Base-by-base conservation (phyloP, 2,113 vertebrate genomes). In the Geococcyx californianus region DNA sequence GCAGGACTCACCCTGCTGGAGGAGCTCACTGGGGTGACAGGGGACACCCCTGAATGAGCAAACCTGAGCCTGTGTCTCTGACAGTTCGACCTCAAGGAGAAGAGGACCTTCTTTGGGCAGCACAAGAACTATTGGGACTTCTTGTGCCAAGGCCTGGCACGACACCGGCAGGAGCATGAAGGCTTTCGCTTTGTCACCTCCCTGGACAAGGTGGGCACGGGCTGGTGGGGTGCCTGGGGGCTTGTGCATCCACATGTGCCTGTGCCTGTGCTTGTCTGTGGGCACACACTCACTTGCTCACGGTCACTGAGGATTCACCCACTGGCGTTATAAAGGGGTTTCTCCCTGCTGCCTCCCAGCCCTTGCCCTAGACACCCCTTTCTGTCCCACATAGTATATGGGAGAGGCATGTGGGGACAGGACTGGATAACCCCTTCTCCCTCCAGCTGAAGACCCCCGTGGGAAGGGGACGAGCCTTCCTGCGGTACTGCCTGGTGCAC, bases 61-160 rank as follows among this genome's bases (percentile, higher is more conserved):
- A 84, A 6, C 45, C 18, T 49, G 34, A 79, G n/a, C 34, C 47
- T 44, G 0, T 89, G 36, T 89, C 28, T 89, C 45, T 81, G 69
- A 36, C 93, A 98, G 98, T 98, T 98, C 15, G 98, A 98, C 85
- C 96, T 97, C 84, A 98, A 98, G 87, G 97, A 98, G 81, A 98
- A 98, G 92, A 98, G 64, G 86, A 97, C 94, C 80, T 97, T 98
- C 84, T 97, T 98, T 4, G 97, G 97, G 19, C 91, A 97, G 59
- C 97, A 74, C 72, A 98, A 97, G 72, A 97, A 97, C 76, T 98
- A 98, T 23, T 98, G 98, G 98, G 98, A 98, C 84, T 98, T 98
- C 84, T 77, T 98, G 40, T 97, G 93, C 79, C 87, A 95, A 1
- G 94, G 97, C 47, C 91, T 98, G 54, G 67, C 90, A 1, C 90